Conservation (phyloP, 2,797 vertebrate genomes). For the Pteropus rufus region DNA sequence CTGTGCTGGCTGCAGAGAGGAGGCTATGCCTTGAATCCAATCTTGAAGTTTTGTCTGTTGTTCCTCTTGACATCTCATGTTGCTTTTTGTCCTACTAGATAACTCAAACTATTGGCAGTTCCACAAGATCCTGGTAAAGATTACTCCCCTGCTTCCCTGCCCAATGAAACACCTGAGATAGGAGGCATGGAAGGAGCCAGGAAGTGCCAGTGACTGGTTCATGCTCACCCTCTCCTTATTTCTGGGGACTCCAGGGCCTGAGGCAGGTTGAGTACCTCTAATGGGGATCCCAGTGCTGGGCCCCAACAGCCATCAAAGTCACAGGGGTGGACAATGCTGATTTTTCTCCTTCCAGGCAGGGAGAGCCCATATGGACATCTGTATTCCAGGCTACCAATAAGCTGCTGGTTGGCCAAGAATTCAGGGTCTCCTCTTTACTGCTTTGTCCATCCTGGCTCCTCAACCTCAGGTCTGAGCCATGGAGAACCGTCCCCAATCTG, state of each 20-base stretch:
- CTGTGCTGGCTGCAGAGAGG: background rate
- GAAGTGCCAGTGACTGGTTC: background rate
- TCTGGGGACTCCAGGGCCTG: background rate
- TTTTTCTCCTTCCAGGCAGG: constrained; percentile 39
- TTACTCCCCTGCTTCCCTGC: too few relatives aligned
- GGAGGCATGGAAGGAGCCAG: background rate
- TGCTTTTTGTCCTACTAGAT: background rate
- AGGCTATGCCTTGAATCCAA: background rate
- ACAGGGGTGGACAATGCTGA: background rate
- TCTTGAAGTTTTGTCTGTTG: constrained; percentile 20
- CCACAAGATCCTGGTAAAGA: background rate
- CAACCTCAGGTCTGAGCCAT: constrained; percentile 21
- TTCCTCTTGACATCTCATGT: constrained; percentile 18
- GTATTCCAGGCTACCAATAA: constrained; percentile 16
- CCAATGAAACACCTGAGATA: background rate
- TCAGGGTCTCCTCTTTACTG: constrained; percentile 3
- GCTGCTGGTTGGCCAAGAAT: constrained; percentile 26
- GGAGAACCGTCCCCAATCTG: constrained; percentile 46
- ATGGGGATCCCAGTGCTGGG: background rate
- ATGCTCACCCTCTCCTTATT: background rate
- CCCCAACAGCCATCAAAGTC: background rate
- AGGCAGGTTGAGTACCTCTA: background rate
- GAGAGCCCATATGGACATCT: background rate
- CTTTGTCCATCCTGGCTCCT: constrained; percentile 44
- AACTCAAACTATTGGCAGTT: background rate